A percentile compares a stretch with the other conserved stretches of the same genome.
Evolutionary conservation across 1,140 invertebrate species (phyloP).

Genomic region (Cylas formicarius): DNA sequence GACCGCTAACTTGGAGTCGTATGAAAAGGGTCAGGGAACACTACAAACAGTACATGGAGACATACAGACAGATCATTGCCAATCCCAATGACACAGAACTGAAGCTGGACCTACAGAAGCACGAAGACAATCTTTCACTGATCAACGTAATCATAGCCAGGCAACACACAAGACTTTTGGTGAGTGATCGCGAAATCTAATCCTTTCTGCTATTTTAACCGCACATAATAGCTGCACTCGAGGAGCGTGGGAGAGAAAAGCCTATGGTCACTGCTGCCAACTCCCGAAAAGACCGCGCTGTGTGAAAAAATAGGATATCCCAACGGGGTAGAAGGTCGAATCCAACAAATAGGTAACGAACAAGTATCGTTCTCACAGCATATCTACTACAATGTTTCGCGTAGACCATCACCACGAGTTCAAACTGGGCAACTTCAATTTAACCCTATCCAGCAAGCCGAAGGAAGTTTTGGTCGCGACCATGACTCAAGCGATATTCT

Average conservation of each 20-base stretch:
- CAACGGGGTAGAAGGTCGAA: slow-evolving; percentile 31
- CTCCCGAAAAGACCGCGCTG: slow-evolving; percentile 56
- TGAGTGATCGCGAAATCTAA: slow-evolving; percentile 38
- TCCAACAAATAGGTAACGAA: slow-evolving; percentile 15
- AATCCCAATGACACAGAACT: slow-evolving; percentile 66
- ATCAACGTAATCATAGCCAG: slow-evolving; percentile 71
- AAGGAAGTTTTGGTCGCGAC: slow-evolving; percentile 68
- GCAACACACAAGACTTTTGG: slow-evolving; percentile 69
- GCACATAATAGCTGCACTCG: slow-evolving; percentile 29
- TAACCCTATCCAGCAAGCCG: slow-evolving; percentile 58
- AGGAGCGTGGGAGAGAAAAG: slow-evolving; percentile 44
- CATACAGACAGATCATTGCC: slow-evolving; percentile 64
- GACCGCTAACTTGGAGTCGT: slow-evolving; percentile 65
- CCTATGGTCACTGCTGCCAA: slow-evolving; percentile 59
- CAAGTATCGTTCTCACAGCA: neutral
- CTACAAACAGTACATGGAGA: slow-evolving; percentile 64
- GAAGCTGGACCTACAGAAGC: slow-evolving; percentile 63
- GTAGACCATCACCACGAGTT: slow-evolving; percentile 73
- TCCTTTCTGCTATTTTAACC: slow-evolving; percentile 1
- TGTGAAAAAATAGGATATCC: slow-evolving; percentile 53
- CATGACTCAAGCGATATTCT: slow-evolving; percentile 53
- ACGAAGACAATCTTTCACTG: slow-evolving; percentile 67
- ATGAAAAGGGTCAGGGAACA: slow-evolving; percentile 62
- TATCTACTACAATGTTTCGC: slow-evolving; percentile 6
- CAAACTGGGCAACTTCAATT: slow-evolving; percentile 64